Evolutionary conservation across 2,888 invertebrate genomes (phyloP).

Genomic region (Xestia c-nigrum): DNA sequence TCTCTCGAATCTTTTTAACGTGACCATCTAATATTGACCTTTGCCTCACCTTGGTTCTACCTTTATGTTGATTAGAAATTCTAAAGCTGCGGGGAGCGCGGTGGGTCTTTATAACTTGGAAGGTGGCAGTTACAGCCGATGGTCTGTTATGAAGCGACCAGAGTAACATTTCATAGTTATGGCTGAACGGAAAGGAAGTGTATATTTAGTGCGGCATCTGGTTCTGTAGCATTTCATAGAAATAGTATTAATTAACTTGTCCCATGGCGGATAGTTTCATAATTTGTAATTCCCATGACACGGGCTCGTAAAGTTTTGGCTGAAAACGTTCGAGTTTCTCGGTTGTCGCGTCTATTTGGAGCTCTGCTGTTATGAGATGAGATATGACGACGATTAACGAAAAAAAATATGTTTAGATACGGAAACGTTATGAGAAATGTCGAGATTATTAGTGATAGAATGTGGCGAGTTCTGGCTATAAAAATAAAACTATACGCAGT

Average conservation of each 20-base stretch:
- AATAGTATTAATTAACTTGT: constrained; percentile 87
- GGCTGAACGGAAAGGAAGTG: constrained; percentile 88
- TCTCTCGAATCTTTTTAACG: constrained; percentile 86
- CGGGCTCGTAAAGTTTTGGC: constrained; percentile 75
- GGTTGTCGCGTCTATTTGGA: constrained; percentile 68
- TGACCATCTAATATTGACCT: constrained; percentile 80
- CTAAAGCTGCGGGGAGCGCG: constrained; percentile 71
- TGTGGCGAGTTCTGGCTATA: constrained; percentile 64
- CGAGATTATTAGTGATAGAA: constrained; percentile 67
- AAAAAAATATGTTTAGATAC: constrained; percentile 69
- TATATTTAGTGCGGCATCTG: constrained; percentile 90
- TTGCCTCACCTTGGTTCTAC: constrained; percentile 75
- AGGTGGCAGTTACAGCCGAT: constrained; percentile 83
- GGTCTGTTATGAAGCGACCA: constrained; percentile 86
- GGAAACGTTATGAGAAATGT: constrained; percentile 71
- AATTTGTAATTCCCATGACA: constrained; percentile 81
- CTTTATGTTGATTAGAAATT: constrained; percentile 72
- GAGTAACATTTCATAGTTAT: constrained; percentile 89
- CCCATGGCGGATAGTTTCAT: constrained; percentile 82
- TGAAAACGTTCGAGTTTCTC: constrained; percentile 68
- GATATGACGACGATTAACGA: constrained; percentile 71
- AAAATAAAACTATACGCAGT: constrained; percentile 55
- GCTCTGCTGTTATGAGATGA: constrained; percentile 71
- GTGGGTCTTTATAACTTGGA: constrained; percentile 77
- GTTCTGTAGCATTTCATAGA: constrained; percentile 85